Evolutionary conservation across 2,888 invertebrate species (phyloP).

Genomic region (Agriopis leucophaearia): DNA sequence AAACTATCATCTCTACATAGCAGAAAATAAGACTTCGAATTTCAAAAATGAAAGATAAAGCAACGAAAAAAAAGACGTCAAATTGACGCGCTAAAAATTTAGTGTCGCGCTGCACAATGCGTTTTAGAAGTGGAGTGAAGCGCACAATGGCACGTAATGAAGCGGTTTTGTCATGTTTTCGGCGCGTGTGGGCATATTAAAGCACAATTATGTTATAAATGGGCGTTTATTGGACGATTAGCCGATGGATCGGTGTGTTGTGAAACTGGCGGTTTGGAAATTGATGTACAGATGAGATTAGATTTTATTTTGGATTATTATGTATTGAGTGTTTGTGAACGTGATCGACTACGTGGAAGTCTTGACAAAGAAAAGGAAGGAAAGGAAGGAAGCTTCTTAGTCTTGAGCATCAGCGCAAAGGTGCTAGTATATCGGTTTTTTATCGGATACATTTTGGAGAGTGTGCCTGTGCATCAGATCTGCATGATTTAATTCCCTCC

Average conservation of each 20-base stretch:
- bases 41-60: conserved; percentile 27
- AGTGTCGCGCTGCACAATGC: conserved; percentile 55
- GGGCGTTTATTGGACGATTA: conserved; percentile 80
- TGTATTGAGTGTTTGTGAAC: no score
- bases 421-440: no score
- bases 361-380: no score
- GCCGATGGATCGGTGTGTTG: conserved; percentile 49
- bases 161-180: conserved; percentile 77
- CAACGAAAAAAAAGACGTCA: conserved; percentile 40
- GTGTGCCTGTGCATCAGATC: no score
- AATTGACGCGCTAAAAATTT: conserved; percentile 47
- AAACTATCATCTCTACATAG: conserved; percentile 6
- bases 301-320: conserved; percentile 26
- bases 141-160: conserved; percentile 67
- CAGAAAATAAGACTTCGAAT: conserved; percentile 21
- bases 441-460: no score
- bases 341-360: no score
- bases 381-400: no score
- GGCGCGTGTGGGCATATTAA: conserved; percentile 76
- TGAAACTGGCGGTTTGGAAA: conserved; percentile 61
- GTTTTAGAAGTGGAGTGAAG: conserved; percentile 73
- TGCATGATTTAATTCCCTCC: no score
- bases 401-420: no score
- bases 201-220: conserved; percentile 80
- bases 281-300: conserved; percentile 43